A percentile compares a stretch with the other conserved stretches of the same genome.
Evolutionary conservation across 2,113 vertebrate genomes (phyloP).

Genomic region (Rhombomys opimus): DNA sequence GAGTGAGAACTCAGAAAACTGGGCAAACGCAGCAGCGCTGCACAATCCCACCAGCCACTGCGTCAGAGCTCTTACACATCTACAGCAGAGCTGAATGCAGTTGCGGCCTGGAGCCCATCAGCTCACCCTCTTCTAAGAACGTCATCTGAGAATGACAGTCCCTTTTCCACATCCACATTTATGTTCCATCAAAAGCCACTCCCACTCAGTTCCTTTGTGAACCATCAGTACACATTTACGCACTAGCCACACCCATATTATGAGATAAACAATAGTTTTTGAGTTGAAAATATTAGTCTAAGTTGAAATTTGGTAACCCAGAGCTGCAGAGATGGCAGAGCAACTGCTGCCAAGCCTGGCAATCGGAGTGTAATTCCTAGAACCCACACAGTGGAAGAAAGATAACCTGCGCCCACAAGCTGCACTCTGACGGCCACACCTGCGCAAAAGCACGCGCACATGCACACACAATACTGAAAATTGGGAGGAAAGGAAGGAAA

Average conservation of each 20-base stretch:
- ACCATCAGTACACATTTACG: not conserved
- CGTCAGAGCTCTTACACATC: not conserved
- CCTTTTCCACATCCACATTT: not conserved
- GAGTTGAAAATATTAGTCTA: not conserved
- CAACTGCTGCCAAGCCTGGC: not conserved
- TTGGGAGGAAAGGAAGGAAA: not conserved
- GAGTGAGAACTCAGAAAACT: not conserved
- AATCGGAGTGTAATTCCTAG: not conserved
- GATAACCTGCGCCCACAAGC: not conserved
- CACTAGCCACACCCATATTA: not conserved
- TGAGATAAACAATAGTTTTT: not conserved
- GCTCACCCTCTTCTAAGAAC: not conserved
- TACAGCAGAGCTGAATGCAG: not conserved
- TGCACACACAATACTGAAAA: not conserved
- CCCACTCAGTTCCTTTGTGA: not conserved
- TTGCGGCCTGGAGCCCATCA: not conserved
- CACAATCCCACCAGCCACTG: no score
- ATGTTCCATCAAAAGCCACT: not conserved
- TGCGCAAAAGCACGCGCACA: not conserved
- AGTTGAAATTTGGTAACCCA: not conserved
- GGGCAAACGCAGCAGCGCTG: not conserved
- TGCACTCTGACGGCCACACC: not conserved
- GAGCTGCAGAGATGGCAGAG: not conserved
- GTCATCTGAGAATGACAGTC: not conserved
- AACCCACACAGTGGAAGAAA: not conserved